phyloP scores from a whole-genome alignment of 92 coral and sea anemone genomes.

The Zoanthus gigantus region DNA sequence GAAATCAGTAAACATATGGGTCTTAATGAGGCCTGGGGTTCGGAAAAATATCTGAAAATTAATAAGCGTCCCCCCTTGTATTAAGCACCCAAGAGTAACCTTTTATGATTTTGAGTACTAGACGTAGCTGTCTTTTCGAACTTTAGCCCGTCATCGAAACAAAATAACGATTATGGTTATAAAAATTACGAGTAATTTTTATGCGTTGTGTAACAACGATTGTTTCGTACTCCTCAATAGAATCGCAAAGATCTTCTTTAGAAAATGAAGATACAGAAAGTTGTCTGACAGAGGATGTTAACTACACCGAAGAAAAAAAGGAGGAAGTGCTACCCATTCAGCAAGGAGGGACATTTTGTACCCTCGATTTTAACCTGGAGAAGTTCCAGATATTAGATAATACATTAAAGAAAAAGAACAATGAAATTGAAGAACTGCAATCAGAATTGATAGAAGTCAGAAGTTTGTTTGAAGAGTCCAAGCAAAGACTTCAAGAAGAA shows the following conservation, averaged over 20 bases:
- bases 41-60: no score
- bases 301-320: not conserved
- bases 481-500: conserved; percentile 28
- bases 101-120: no score
- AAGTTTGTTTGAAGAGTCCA: conserved; percentile 18
- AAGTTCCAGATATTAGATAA: not conserved
- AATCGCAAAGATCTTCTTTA: not conserved
- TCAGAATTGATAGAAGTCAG: conserved; percentile 7
- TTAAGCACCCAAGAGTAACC: no score
- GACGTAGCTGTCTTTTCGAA: no score
- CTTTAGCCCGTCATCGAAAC: no score
- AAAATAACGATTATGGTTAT: no score
- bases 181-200: no score
- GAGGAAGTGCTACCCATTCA: not conserved
- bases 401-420: conserved; percentile 9
- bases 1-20: no score
- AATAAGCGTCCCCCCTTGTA: no score
- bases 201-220: not conserved
- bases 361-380: not conserved
- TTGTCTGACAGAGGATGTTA: not conserved
- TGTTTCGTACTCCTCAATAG: not conserved
- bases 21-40: no score
- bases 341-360: not conserved
- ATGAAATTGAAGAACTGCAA: conserved; percentile 15
- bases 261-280: not conserved